Conservation (phyloP, 2,888 invertebrate genomes). For the Therioaphis trifolii region DNA sequence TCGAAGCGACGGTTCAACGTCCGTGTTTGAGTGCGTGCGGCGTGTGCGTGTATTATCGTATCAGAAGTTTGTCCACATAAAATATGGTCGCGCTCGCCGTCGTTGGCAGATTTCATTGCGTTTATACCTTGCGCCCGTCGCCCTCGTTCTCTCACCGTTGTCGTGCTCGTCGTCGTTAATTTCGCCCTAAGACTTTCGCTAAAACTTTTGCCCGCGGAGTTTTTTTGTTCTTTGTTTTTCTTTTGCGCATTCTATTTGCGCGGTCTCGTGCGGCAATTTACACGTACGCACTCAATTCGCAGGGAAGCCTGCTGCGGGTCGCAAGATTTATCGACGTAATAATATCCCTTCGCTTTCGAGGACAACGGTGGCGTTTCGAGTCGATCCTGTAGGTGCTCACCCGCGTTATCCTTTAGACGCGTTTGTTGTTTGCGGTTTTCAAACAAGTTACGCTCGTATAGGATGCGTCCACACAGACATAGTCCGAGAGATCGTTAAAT, state of each 20-base stretch:
- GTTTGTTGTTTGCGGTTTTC: too few relatives aligned
- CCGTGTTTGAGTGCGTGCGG: too few relatives aligned
- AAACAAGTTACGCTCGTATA: too few relatives aligned
- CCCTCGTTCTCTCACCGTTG: too few relatives aligned
- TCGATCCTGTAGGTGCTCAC: background rate
- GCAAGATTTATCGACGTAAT: background rate
- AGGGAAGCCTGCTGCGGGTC: background rate
- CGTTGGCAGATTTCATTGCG: background rate
- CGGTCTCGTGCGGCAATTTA: background rate
- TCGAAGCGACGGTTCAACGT: too few relatives aligned
- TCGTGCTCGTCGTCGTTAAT: background rate
- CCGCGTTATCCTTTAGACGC: background rate
- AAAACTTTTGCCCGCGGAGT: background rate
- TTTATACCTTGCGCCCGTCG: background rate
- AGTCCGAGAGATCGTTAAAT: too few relatives aligned
- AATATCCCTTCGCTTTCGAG: background rate
- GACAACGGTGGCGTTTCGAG: too few relatives aligned
- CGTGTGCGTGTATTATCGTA: too few relatives aligned
- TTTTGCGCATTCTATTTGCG: background rate
- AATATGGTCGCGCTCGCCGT: background rate
- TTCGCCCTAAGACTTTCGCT: background rate
- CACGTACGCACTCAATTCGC: too few relatives aligned
- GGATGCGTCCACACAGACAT: too few relatives aligned
- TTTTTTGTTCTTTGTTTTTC: background rate
- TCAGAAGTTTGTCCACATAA: too few relatives aligned